Percentiles rank a stretch among this genome's conserved stretches.
Evolutionary conservation across 2,797 vertebrate species (phyloP).

Genomic region (Gymnoscopelus braueri): DNA sequence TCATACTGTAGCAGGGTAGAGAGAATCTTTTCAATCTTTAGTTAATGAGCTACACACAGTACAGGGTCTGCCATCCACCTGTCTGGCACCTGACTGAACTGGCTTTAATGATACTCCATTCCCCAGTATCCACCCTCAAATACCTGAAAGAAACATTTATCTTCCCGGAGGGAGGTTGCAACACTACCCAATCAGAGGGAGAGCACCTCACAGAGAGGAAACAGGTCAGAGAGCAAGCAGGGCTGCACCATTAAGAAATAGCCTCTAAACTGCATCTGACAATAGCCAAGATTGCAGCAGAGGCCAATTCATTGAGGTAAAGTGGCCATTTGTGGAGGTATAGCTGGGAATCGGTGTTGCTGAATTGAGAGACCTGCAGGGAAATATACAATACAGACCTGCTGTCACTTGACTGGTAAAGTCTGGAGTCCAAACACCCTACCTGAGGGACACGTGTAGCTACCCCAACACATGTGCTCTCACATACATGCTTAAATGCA

Average conservation of each 20-base stretch:
- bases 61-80: background rate
- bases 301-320: conserved; percentile 78
- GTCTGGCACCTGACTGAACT: conserved; percentile 15
- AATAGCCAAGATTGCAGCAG: conserved; percentile 79
- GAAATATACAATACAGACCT: too few relatives aligned
- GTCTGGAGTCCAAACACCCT: background rate
- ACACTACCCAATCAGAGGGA: conserved; percentile 49
- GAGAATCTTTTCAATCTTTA: background rate
- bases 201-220: conserved; percentile 46
- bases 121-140: conserved; percentile 34
- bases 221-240: conserved; percentile 58
- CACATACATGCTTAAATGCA: background rate
- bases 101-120: conserved; percentile 51
- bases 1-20: too few relatives aligned
- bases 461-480: background rate
- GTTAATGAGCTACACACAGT: too few relatives aligned
- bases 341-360: conserved; percentile 59
- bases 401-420: background rate
- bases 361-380: conserved; percentile 45
- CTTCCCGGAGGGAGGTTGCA: conserved; percentile 47
- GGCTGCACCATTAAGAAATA: conserved; percentile 76
- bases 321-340: conserved; percentile 73
- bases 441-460: background rate
- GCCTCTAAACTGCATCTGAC: conserved; percentile 80
- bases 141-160: conserved; percentile 63